Evolutionary conservation across 2,113 vertebrate genomes (phyloP).

Genomic region (Corvus hawaiiensis): DNA sequence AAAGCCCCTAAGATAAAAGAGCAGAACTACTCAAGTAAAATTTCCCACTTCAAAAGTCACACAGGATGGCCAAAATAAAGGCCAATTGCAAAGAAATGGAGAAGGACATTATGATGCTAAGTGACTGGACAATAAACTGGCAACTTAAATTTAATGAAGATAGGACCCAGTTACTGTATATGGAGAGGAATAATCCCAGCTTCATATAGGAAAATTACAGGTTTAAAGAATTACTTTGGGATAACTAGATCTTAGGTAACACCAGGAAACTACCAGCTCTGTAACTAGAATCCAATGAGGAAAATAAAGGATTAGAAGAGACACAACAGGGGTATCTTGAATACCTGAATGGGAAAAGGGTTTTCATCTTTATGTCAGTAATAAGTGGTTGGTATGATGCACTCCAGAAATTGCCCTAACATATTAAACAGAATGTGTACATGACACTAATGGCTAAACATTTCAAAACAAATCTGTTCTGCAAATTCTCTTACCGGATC

Average conservation of each 20-base stretch:
- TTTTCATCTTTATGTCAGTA: background rate
- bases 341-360: background rate
- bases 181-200: background rate
- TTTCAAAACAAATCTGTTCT: background rate
- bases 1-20: background rate
- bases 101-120: background rate
- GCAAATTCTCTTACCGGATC: background rate
- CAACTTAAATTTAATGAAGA: background rate
- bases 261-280: background rate
- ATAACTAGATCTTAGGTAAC: background rate
- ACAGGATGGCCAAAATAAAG: background rate
- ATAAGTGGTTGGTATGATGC: background rate
- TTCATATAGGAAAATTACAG: background rate
- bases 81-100: background rate
- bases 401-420: background rate
- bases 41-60: background rate
- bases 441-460: background rate
- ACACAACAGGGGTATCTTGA: background rate
- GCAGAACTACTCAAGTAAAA: background rate
- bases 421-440: background rate
- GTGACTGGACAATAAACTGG: background rate
- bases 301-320: background rate
- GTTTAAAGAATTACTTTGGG: background rate
- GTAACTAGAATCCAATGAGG: background rate
- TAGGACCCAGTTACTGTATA: background rate